Evolutionary conservation across 2,113 vertebrate species (phyloP), one percentile per base, ranked within the genome.

Genomic region (Delphinapterus leucas): DNA sequence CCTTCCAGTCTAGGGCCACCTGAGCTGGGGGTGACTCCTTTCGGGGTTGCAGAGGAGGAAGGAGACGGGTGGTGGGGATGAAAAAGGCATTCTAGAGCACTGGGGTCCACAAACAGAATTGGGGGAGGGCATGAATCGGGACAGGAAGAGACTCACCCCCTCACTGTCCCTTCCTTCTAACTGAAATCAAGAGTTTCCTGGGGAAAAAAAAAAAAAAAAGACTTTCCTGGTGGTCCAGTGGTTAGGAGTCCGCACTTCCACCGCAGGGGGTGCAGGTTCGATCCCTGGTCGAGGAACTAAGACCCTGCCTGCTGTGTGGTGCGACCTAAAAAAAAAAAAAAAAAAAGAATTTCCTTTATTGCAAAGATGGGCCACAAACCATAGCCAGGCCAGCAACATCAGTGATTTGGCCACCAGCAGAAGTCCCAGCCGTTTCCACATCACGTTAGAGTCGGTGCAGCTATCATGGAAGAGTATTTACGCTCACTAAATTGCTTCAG

Each of bases 1-100:
- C 36, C 18, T 7, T 26, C 41, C 23, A 1, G 5, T 23, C 53
- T 17, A 23, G 0, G 9, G 28, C 41, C 31, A 2, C 47, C 31
- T 1, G 1, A 65, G 10, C 17, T 12, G 55, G 18, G 55, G 20
- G 15, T 4, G 2, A 21, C 60, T 33, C 20, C 76, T 87, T 74
- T 47, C 25, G 2, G 53, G 60, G 74, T n/a, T 74, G 20, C 33
- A 5, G 47, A 36, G 53, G 36, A 26, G 44, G 55, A 53, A 58
- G 53, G 65, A 84, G 53, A 4, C 14, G 8, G 31, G 18, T 13
- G 36, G 28, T 47, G 8, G 41, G n/a, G 28, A 13, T 47, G 10
- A 3, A 9, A 60, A 38, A 41, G 53, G 23, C 26, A 0, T 60
- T 28, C 63, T 28, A 31, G 28, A 95, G 58, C 38, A 12, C 3